phyloP scores from a whole-genome alignment of 2,797 vertebrate species.

The Sus cebifrons region DNA sequence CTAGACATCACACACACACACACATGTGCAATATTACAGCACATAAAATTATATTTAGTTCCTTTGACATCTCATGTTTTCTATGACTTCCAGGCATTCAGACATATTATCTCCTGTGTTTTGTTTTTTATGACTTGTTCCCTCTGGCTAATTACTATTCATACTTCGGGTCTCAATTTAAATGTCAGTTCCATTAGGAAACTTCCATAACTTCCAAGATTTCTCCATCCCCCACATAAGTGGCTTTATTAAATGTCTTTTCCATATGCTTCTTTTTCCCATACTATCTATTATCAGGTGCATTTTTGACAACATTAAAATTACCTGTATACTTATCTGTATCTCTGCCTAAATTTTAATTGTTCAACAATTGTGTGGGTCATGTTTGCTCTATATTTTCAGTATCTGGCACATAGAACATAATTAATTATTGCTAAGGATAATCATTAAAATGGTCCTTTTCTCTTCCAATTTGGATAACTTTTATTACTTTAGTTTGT shows the following conservation, averaged over 20 bases:
- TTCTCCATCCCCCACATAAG: neutral
- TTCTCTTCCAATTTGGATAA: too few relatives aligned
- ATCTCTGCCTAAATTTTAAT: neutral
- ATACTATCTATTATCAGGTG: neutral
- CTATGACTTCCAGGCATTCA: slow-evolving; percentile 21
- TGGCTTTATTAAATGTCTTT: neutral
- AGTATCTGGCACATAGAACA: neutral
- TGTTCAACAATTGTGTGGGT: neutral
- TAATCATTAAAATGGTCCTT: neutral
- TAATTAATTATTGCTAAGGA: neutral
- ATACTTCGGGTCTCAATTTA: neutral
- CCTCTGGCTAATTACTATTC: slow-evolving; percentile 53
- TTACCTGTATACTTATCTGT: neutral
- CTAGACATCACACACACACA: neutral
- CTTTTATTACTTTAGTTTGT: too few relatives aligned
- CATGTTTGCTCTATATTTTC: neutral
- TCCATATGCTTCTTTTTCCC: neutral
- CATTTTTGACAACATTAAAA: neutral
- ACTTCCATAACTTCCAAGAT: neutral
- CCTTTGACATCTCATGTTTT: neutral
- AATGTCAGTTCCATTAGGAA: neutral
- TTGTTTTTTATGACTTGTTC: slow-evolving; percentile 32
- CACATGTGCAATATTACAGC: neutral
- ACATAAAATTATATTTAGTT: neutral
- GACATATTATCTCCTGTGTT: neutral